These are phyloP conservation scores for Antheraea assamensis DNA, from an alignment of 2,888 invertebrate species.

Conservation along the genomic window DNA sequence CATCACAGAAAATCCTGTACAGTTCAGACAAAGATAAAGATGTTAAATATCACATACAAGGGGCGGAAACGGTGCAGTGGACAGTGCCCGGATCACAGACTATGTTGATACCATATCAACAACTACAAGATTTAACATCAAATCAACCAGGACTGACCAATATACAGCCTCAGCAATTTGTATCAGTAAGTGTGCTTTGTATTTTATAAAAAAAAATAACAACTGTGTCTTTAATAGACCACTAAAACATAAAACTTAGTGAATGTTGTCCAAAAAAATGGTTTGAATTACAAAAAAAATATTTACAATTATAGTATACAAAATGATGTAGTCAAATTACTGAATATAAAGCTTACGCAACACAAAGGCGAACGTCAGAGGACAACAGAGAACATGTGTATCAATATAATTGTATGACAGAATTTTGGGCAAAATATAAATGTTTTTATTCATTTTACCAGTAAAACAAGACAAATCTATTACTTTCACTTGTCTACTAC, in stretches of 20 bases:
- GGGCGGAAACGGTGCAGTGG: conserved; percentile 73
- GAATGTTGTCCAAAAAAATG: background rate
- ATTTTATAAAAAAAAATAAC: background rate
- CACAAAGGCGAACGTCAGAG: no score
- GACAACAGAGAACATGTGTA: no score
- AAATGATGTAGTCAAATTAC: background rate
- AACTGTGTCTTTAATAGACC: background rate
- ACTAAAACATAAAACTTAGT: background rate
- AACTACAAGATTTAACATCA: conserved; percentile 67
- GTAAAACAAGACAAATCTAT: no score
- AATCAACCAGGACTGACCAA: conserved; percentile 64
- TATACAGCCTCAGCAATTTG: conserved; percentile 72
- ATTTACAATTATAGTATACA: background rate
- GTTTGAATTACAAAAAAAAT: background rate
- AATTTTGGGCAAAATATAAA: no score
- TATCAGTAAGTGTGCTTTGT: conserved; percentile 63
- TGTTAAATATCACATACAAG: conserved; percentile 74
- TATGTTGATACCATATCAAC: conserved; percentile 77
- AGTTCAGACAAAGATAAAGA: conserved; percentile 77
- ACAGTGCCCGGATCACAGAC: conserved; percentile 74
- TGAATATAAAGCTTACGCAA: no score
- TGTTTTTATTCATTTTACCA: no score
- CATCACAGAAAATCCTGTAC: conserved; percentile 72
- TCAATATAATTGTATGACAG: no score
- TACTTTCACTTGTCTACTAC: no score